These are phyloP conservation scores for Brachionus rotundiformis DNA, from an alignment of 1,140 invertebrate genomes.

Conservation along the genomic window DNA sequence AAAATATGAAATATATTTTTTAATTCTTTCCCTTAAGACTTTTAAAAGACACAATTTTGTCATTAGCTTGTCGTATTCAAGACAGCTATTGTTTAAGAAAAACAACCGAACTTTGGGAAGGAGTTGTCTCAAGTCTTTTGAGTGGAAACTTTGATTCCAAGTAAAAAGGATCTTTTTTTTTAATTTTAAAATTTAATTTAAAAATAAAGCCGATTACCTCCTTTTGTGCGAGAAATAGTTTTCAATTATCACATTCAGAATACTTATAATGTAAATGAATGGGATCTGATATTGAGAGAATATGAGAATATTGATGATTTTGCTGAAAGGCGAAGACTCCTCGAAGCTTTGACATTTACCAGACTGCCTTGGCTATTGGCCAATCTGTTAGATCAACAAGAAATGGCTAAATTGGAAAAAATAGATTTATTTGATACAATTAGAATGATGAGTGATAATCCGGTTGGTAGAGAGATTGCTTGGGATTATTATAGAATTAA, in stretches of 20 bases:
- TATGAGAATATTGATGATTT: constrained; percentile 35
- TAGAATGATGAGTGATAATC: constrained; percentile 38
- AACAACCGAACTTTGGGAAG: constrained; percentile 29
- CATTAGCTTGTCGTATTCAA: constrained; percentile 48
- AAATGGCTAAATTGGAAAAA: not conserved
- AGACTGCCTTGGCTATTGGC: constrained; percentile 32
- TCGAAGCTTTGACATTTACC: constrained; percentile 30
- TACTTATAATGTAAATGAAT: constrained; percentile 48
- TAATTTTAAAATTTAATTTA: not conserved
- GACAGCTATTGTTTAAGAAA: constrained; percentile 32
- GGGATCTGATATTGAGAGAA: not conserved
- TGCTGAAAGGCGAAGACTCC: not conserved
- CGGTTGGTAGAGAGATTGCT: constrained; percentile 35
- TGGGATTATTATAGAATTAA: constrained; percentile 49
- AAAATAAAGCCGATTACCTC: not conserved
- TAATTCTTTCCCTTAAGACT: not conserved
- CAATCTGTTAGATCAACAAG: not conserved
- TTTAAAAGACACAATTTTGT: constrained; percentile 42
- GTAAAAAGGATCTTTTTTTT: too few relatives aligned
- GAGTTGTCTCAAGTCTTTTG: constrained; percentile 4
- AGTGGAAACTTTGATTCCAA: not conserved
- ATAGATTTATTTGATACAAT: constrained; percentile 41
- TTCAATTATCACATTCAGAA: constrained; percentile 41
- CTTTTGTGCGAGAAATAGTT: constrained; percentile 44
- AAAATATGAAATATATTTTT: not conserved